phyloP scores from a whole-genome alignment of 2,888 invertebrate species.

The Diarsia mendica region DNA sequence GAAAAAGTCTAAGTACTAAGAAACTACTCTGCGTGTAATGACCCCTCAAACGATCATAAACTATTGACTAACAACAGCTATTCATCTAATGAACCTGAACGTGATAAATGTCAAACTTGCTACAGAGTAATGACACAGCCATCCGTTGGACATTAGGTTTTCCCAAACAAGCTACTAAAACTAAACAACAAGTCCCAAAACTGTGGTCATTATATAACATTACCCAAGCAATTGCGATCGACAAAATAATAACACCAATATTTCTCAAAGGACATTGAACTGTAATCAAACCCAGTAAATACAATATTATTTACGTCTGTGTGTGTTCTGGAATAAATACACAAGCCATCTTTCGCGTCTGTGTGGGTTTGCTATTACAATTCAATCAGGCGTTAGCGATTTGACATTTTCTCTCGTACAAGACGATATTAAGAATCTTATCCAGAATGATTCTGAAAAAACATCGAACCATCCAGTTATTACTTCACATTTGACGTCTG shows the following conservation, averaged over 20 bases:
- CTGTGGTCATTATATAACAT: neutral
- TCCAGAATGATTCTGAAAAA: constrained; percentile 26
- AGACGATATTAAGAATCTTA: constrained; percentile 51
- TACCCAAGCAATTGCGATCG: constrained; percentile 17
- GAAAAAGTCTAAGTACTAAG: neutral
- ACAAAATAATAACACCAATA: constrained; percentile 27
- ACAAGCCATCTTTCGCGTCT: constrained; percentile 5
- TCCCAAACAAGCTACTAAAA: neutral
- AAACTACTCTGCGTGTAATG: neutral
- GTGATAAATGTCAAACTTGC: neutral
- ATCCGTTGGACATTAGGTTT: neutral
- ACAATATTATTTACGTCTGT: constrained; percentile 12
- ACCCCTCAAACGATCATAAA: neutral
- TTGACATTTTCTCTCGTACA: constrained; percentile 49
- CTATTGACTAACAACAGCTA: neutral
- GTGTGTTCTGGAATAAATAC: constrained; percentile 2
- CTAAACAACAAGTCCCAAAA: neutral
- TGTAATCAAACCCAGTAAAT: constrained; percentile 35
- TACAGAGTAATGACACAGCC: neutral
- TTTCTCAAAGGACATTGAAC: constrained; percentile 34
- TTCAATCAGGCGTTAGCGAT: constrained; percentile 61
- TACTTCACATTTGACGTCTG: constrained; percentile 36
- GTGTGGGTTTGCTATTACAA: constrained; percentile 57
- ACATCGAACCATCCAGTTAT: constrained; percentile 34
- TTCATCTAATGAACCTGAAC: neutral